Base-by-base conservation (phyloP, 2,113 vertebrate genomes). In the Puma concolor region DNA sequence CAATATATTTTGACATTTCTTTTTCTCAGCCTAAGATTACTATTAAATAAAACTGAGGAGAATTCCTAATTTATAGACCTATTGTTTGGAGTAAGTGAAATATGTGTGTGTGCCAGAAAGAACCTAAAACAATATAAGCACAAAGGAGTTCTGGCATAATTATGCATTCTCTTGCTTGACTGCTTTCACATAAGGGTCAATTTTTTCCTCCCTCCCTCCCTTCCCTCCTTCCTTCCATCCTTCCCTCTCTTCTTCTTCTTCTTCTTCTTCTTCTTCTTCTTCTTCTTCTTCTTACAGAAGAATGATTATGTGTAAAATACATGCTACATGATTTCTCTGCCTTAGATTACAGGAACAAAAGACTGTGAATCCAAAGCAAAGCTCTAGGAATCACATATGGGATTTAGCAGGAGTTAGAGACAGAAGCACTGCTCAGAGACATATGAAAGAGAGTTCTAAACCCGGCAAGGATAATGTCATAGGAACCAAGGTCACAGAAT, bases 21-120 rank as follows among this genome's bases (percentile, higher is more conserved):
- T 80, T 96, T 76, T 74, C 25, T 81, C 93, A 91, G n/a, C 36
- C 67, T 52, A 67, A 95, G 92, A 72, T 81, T 83, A 84, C 14
- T 54, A 17, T 79, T 77, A 71, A 91, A 38, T 93, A 71, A 96
- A 85, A 97, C 36, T 64, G 67, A 76, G 9, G 6, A 60, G 8
- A 94, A 67, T 66, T 79, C 21, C 23, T 95, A 41, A 48, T 80
- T 94, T 80, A 4, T 41, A 71, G 13, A 2, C 85, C 10, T 84
- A 27, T 29, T 76, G 11, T 52, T 90, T 82, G 77, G 38, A 92
- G 4, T 29, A 81, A 92, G 17, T 44, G 4, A 71, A 71, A 67
- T 80, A 57, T 16, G 3, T 67, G 31, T 54, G 17, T 25, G 3
- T 74, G n/a, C 31, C 83, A 36, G 10, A 71, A 41, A 36, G 15